Evolutionary conservation across 2,888 invertebrate species (phyloP), one percentile per base, ranked within the genome.

Genomic region (Cerastis rubricosa): DNA sequence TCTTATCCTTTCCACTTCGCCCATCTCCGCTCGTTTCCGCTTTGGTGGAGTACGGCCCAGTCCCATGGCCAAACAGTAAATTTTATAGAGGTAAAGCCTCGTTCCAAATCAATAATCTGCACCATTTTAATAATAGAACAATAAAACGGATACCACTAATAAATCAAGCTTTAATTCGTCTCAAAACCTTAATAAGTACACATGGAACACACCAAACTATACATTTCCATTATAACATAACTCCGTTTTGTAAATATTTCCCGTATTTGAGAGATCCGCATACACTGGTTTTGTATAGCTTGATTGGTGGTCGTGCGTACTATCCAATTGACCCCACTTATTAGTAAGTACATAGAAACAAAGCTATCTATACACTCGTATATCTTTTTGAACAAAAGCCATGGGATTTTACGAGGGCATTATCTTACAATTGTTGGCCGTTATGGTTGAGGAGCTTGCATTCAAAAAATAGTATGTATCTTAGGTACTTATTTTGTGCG

Each of bases 331-430:
- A 29, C 14, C 25, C 14, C 49, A 67, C 51, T 45, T 81, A 67
- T 45, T 71, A 72, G 43, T 66, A 66, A 57, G 76, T 72, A 76
- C 66, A 61, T 47, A 7, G 67, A 75, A 74, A 83, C 86, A 85
- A 86, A 85, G 77, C 68, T 72, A 85, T 81, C 81, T 82, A 68
- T 25, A 72, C 47, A 65, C 57, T 69, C 76, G 81, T 87, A 79
- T 77, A 83, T 86, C 83, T 83, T 68, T 70, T 70, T 64, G 47
- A 85, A 87, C 87, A 87, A 87, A 87, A 85, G 83, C 66, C 86
- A 82, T 86, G 87, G 87, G 80, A 87, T 83, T 81, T 74, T 68
- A 63, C 73, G 76, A 70, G 40, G 71, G 78, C 73, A 82, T 85
- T 76, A 76, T 76, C 78, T 77, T 49, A 25, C 81, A 43, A 87